Evolutionary conservation across 2,888 invertebrate genomes (phyloP).

Genomic region (Cephus rjabovi): DNA sequence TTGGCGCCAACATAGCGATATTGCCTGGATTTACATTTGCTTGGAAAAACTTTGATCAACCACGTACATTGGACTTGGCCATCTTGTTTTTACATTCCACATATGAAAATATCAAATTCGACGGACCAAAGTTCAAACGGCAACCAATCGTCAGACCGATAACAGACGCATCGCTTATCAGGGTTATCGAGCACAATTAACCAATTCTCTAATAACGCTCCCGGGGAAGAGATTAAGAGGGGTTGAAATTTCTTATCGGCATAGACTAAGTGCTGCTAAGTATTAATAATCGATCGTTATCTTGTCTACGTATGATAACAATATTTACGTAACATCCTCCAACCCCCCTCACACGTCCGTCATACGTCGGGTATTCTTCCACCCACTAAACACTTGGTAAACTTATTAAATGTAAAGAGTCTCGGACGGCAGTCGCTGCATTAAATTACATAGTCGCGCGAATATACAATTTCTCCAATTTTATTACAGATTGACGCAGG

Average conservation of each 20-base stretch:
- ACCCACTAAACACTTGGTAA: slow-evolving; percentile 20
- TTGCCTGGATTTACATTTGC: slow-evolving; percentile 59
- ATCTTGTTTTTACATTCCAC: no score
- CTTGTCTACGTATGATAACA: slow-evolving; percentile 17
- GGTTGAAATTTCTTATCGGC: slow-evolving; percentile 8
- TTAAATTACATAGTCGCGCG: neutral
- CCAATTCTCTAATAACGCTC: no score
- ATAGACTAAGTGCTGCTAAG: no score
- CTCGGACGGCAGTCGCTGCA: neutral
- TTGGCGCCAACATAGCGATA: slow-evolving; percentile 62
- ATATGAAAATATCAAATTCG: no score
- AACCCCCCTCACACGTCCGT: slow-evolving; percentile 10
- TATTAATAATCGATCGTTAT: no score
- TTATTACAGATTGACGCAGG: no score
- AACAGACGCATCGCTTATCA: no score
- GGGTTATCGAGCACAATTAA: no score
- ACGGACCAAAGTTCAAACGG: no score
- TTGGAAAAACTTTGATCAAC: slow-evolving; percentile 16
- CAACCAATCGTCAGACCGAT: no score
- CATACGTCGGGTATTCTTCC: neutral
- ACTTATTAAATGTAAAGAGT: slow-evolving; percentile 18
- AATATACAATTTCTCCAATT: no score
- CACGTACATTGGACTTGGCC: no score
- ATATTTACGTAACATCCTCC: slow-evolving; percentile 27
- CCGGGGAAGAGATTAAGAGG: slow-evolving; percentile 11